Evolutionary conservation across 2,888 invertebrate species (phyloP).

Genomic region (Leptarthrus brevirostris): DNA sequence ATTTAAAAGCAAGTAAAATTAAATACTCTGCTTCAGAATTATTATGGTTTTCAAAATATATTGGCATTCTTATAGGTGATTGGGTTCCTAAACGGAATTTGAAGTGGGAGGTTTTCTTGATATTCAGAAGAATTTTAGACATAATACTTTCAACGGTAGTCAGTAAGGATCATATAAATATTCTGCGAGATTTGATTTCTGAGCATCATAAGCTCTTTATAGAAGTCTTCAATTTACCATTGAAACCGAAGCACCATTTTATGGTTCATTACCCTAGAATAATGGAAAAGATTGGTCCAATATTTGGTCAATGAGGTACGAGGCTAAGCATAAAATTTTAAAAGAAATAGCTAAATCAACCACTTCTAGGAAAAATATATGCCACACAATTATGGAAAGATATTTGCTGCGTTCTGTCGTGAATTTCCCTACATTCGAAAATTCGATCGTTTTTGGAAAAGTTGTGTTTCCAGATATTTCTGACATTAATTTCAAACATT

Average conservation of each 20-base stretch:
- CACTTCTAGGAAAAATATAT: too few relatives aligned
- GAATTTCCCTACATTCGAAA: too few relatives aligned
- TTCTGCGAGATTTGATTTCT: background rate
- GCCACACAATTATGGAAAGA: too few relatives aligned
- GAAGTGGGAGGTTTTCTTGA: slow-evolving; percentile 1
- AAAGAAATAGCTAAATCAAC: too few relatives aligned
- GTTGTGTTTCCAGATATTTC: too few relatives aligned
- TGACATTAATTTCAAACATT: too few relatives aligned
- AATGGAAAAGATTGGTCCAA: slow-evolving; percentile 52
- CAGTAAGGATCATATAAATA: background rate
- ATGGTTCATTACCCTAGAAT: slow-evolving; percentile 7
- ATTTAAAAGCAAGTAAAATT: slow-evolving; percentile 23
- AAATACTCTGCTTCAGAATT: slow-evolving; percentile 46
- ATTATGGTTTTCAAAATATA: slow-evolving; percentile 18
- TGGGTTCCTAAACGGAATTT: background rate
- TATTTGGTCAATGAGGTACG: too few relatives aligned
- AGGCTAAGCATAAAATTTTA: too few relatives aligned
- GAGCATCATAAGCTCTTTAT: background rate
- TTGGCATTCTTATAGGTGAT: background rate
- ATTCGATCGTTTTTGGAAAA: too few relatives aligned
- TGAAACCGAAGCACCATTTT: slow-evolving; percentile 29
- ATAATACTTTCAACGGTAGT: background rate
- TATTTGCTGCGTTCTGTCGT: too few relatives aligned
- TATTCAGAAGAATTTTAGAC: slow-evolving; percentile 47
- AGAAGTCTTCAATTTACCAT: background rate